Base-by-base conservation (phyloP, 2,888 invertebrate genomes). In the Drosophila sordidapex region DNA sequence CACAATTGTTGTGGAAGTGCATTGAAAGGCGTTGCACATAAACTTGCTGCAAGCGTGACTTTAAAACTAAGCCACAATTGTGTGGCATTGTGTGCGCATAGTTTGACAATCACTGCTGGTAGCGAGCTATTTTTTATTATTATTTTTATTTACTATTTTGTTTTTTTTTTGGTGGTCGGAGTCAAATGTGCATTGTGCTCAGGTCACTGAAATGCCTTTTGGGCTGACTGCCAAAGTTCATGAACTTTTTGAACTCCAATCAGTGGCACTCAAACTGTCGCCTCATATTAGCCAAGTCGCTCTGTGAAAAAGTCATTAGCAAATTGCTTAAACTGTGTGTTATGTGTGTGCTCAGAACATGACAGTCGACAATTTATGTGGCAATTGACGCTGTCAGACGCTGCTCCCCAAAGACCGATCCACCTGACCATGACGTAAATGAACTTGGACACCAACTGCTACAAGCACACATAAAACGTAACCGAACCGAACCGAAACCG, bases 1-100 rank as follows among this genome's bases (percentile, higher is more conserved):
- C 87, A 69, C 87, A 87, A 87, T 90, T 87, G 90, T 90, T 87
- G 83, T 88, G 89, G 77, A 62, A 86, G 53, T 63, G 73, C 78
- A 81, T 72, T 73, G 89, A 70, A 74, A 72, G 71, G 70, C 79
- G 65, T 68, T 79, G 74, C 88, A 83, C 70, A 78, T 73, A 62
- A 79, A 82, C 79, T 82, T 70, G 79, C 49, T 75, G 81, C 83
- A 82, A 80, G 70, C 72, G 66, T 76, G 89, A 76, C 90, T 90
- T 90, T 83, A 90, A 85, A 85, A 85, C 83, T 83, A 89, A 74
- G 58, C 83, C 78, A 89, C 81, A 88, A 82, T 66, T 79, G 77
- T 64, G 36, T 75, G 31, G 46, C 15, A 25, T 15, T 53, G 29
- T 62, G 53, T 70, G 64, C 46, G 66, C 29, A 82, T 89, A 88